Conservation (phyloP, 2,797 vertebrate species). For the Lithobates sylvaticus region DNA sequence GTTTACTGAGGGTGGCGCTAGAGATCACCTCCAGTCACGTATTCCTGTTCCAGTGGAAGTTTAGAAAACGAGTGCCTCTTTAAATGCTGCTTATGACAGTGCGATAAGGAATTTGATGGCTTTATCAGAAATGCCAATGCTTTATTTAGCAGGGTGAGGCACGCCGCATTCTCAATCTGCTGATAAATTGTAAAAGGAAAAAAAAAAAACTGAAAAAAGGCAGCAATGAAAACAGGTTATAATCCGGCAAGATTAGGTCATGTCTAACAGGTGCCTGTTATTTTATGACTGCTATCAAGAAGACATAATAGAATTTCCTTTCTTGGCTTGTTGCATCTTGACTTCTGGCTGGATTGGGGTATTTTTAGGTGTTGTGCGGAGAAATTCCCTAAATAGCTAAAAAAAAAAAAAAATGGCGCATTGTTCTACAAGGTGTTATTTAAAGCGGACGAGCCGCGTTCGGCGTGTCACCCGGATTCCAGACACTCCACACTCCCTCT, state of each 20-base stretch:
- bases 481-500: background rate
- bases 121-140: conserved; percentile 99
- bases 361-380: conserved; percentile 34
- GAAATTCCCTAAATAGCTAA: conserved; percentile 20
- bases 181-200: conserved; percentile 89
- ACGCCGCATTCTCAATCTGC: conserved; percentile 88
- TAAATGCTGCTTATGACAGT: conserved; percentile 89
- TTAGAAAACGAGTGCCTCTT: conserved; percentile 81
- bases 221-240: conserved; percentile 62
- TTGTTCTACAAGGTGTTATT: background rate
- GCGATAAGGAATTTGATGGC: conserved; percentile 99
- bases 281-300: background rate
- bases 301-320: too few relatives aligned
- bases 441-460: conserved; percentile 7
- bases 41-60: conserved; percentile 1
- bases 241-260: background rate
- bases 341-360: conserved; percentile 24
- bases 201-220: conserved; percentile 70
- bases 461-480: background rate
- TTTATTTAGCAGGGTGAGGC: conserved; percentile 99
- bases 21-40: background rate
- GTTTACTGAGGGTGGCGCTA: conserved; percentile 42
- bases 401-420: background rate
- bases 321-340: background rate
- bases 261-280: conserved; percentile 15